Conservation (phyloP, 2,797 vertebrate genomes). For the Salarias fasciatus region DNA sequence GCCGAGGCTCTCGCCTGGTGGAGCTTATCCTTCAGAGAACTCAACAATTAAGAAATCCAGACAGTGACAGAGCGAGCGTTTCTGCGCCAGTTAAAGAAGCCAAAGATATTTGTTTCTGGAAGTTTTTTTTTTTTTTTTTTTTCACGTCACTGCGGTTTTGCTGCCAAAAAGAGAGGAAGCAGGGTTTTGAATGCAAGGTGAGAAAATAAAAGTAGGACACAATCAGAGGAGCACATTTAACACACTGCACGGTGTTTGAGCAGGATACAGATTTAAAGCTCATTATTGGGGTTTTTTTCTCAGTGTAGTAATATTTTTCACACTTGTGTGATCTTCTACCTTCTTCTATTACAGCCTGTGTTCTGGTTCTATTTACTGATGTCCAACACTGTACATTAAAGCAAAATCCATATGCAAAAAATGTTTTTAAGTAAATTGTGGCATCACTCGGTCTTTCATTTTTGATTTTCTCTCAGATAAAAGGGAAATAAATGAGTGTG, state of each 20-base stretch:
- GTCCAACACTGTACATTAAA: neutral
- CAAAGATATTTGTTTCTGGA: constrained; percentile 15
- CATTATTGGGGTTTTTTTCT: too few species aligned
- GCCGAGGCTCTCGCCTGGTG: neutral
- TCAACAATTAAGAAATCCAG: constrained; percentile 9
- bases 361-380: constrained; percentile 17
- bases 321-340: neutral
- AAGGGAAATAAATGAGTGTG: too few species aligned
- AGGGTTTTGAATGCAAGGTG: neutral
- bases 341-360: neutral
- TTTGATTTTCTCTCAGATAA: too few species aligned
- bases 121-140: neutral
- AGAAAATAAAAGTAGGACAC: neutral
- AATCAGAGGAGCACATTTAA: neutral
- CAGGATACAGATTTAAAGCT: neutral
- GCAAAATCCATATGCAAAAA: constrained; percentile 3
- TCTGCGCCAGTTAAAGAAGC: neutral
- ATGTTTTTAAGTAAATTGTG: constrained; percentile 38
- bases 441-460: constrained; percentile 12
- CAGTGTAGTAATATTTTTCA: too few species aligned
- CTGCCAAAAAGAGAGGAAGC: constrained; percentile 16
- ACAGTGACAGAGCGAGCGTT: neutral
- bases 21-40: neutral
- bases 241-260: neutral
- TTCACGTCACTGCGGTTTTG: constrained; percentile 2